Evolutionary conservation across 2,888 invertebrate species (phyloP).

Genomic region (Lissocephala sabroskyi): DNA sequence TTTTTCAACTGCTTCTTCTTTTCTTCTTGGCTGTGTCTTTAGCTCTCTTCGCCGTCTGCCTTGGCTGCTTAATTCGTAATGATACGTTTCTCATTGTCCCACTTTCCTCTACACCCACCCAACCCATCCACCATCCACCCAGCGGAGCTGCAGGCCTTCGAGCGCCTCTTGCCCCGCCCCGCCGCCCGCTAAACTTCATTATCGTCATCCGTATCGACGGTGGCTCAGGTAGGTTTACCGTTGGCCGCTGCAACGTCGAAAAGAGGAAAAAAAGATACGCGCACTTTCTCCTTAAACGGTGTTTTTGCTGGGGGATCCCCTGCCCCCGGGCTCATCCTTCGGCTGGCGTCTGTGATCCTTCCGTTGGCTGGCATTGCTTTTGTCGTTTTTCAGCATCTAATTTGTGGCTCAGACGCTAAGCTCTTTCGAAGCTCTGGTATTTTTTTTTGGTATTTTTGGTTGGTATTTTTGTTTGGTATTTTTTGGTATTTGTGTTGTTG

Average conservation of each 20-base stretch:
- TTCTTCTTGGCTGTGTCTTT: constrained; percentile 5
- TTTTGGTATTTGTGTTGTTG: constrained; percentile 2
- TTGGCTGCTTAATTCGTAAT: constrained; percentile 28
- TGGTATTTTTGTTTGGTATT: neutral
- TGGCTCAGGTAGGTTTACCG: constrained; percentile 1
- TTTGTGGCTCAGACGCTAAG: constrained; percentile 36
- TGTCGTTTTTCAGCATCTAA: constrained; percentile 37
- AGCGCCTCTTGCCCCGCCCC: too few relatives aligned
- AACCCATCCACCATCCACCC: too few relatives aligned
- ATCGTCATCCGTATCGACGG: constrained; percentile 12
- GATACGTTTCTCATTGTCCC: constrained; percentile 21
- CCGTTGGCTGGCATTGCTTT: neutral
- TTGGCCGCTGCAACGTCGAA: too few relatives aligned
- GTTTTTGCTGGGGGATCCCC: constrained; percentile 49
- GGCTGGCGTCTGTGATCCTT: neutral
- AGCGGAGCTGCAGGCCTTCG: too few relatives aligned
- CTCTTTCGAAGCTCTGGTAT: neutral
- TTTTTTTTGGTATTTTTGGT: constrained; percentile 2
- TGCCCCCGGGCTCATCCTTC: neutral
- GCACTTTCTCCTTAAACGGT: constrained; percentile 61
- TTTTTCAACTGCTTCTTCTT: neutral
- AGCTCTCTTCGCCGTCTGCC: constrained; percentile 17
- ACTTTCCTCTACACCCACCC: too few relatives aligned
- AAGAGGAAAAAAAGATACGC: constrained; percentile 48
- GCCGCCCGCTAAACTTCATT: neutral